Base-by-base conservation (phyloP, 2,113 vertebrate genomes). In the Ictalurus furcatus region DNA sequence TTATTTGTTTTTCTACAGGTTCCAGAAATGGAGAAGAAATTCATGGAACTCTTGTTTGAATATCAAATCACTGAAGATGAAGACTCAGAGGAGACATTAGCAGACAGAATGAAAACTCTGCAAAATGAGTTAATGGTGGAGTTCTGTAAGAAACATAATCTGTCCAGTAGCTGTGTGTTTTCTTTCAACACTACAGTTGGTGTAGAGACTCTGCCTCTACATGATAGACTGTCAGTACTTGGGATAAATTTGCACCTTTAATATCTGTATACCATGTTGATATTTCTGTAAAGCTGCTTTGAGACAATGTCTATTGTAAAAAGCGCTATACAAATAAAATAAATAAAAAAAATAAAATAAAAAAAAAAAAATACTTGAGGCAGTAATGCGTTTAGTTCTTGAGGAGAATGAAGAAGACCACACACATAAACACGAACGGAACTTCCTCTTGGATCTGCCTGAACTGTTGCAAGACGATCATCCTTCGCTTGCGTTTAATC, bases 51-150 rank as follows among this genome's bases (percentile, higher is more conserved):
- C 6, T 30, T 91, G 59, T 81, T 9, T 11, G 59, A 88, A 30
- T 82, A 88, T 56, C 19, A 73, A 30, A 87, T 91, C 23, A 34
- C 14, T n/a, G 30, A 73, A 6, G 34, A 73, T 37, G 69, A 73
- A 34, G 69, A 37, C 1, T 73, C 56, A 48, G 58, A 83, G n/a
- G 85, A 40, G 34, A 56, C 61, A 30, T 34, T 91, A 56, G 48
- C 61, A 63, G 80, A 85, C 30, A 65, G 90, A 56, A 90, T 91
- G 52, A 90, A 83, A 84, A 83, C 40, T 11, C 78, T 90, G 14
- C 90, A 90, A 30, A 88, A 88, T 84, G 78, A 88, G 61, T 14
- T 92, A 23, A 37, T 48, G 81, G 73, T 79, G 34, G 74, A 61
- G 34, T 61, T 30, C 56, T 87, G 85, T 87, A 90, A 80, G 90